Conservation (phyloP, 35 echinoderm and acorn worm genomes). For the Acanthaster planci region DNA sequence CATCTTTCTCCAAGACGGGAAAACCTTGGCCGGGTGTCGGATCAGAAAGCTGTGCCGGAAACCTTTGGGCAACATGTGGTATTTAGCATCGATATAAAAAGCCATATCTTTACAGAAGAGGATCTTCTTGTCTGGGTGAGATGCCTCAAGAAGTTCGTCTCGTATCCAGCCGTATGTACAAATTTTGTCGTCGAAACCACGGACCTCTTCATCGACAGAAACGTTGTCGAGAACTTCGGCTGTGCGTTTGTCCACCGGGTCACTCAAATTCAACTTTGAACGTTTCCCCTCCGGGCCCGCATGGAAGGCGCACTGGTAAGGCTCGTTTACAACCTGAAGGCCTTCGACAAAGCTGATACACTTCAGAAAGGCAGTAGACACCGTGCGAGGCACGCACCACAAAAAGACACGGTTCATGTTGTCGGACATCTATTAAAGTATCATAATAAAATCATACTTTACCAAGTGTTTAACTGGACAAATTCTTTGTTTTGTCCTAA, state of each 20-base stretch:
- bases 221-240: background rate
- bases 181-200: background rate
- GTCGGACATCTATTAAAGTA: background rate
- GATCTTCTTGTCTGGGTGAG: slow-evolving; percentile 39
- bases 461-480: no score
- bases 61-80: slow-evolving; percentile 53
- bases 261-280: background rate
- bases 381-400: slow-evolving; percentile 58
- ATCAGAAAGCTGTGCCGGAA: slow-evolving; percentile 56
- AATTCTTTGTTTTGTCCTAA: no score
- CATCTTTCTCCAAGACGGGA: slow-evolving; percentile 15
- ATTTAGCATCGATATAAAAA: slow-evolving; percentile 29
- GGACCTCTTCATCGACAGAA: background rate
- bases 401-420: slow-evolving; percentile 34
- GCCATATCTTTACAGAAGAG: slow-evolving; percentile 68
- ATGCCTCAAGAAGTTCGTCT: slow-evolving; percentile 21
- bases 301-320: slow-evolving; percentile 15
- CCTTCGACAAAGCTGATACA: slow-evolving; percentile 73
- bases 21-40: slow-evolving; percentile 51
- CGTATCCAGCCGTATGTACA: slow-evolving; percentile 18
- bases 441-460: no score
- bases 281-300: slow-evolving; percentile 11
- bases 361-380: slow-evolving; percentile 64
- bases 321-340: slow-evolving; percentile 45
- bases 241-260: background rate